Evolutionary conservation across 2,888 invertebrate genomes (phyloP), one percentile per base, ranked within the genome.

Genomic region (Drosophila vallismaia): DNA sequence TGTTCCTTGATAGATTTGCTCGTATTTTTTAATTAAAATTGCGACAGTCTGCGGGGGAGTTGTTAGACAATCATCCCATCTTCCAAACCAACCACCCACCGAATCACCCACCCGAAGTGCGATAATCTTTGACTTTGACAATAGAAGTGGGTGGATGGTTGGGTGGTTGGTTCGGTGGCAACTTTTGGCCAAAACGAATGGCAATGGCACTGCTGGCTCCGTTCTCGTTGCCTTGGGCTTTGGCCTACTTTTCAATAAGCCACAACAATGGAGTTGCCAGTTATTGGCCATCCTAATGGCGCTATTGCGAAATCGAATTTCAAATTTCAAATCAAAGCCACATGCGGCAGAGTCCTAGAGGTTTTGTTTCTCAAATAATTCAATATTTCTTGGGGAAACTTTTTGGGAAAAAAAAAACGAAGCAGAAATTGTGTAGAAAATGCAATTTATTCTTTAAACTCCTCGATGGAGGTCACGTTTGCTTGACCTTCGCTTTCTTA

Each of bases 211-310:
- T 42, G 29, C 4, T 29, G 29, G 12, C 14, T 24, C 29, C 36
- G 67, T 64, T 64, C 67, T 67, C 64, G 66, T 36, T 12, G 50
- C 45, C 45, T 45, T 51, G 66, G 44, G 66, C 67, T 66, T 51
- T 67, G 67, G 56, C 67, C 67, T 67, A 67, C 67, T 67, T 67
- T 67, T 66, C 57, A 56, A 66, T 67, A 66, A 51, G 50, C 67
- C 67, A 64, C 56, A 51, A 67, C 56, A 64, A 46, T 56, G 56
- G 44, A 67, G 67, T 64, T 56, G 50, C 46, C 56, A 50, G 50
- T 46, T 64, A 57, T 56, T 67, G 64, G 67, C 67, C 67, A 64
- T 63, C 46, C 24, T 45, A 19, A 29, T 59, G 51, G 29, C 31
- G 31, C 19, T 55, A 51, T 67, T 64, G 64, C 50, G 46, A 62